These are phyloP conservation scores for Coregonus ussuriensis DNA, from an alignment of 2,797 vertebrate species.

Conservation along the genomic window DNA sequence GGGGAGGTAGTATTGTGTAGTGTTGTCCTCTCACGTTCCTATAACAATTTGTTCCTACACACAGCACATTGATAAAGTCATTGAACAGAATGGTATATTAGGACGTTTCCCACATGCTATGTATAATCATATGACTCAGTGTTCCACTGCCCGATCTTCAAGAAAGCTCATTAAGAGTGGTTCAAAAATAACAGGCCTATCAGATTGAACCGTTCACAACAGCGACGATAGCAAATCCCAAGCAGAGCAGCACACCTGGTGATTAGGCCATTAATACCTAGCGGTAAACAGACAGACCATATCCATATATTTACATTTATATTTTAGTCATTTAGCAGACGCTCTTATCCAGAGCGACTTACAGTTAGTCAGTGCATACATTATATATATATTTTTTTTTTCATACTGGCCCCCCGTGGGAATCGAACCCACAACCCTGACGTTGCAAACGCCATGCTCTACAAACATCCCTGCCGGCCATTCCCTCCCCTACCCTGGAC, in stretches of 20 bases:
- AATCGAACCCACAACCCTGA: no score
- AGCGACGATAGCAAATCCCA: slow-evolving; percentile 22
- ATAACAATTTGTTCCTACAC: background rate
- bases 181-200: slow-evolving; percentile 44
- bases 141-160: background rate
- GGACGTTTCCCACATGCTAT: background rate
- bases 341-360: no score
- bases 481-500: no score
- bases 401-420: no score
- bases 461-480: no score
- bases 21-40: background rate
- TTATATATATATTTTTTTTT: no score
- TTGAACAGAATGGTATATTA: background rate
- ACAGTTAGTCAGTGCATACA: no score
- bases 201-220: slow-evolving; percentile 45
- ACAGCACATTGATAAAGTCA: background rate
- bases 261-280: background rate
- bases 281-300: slow-evolving; percentile 10
- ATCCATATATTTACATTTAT: slow-evolving; percentile 6
- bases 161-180: background rate
- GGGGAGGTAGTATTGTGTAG: background rate
- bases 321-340: no score
- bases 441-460: no score
- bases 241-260: slow-evolving; percentile 8
- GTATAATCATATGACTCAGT: background rate